Percentiles rank a stretch among this genome's conserved stretches.
Evolutionary conservation across 2,113 vertebrate species (phyloP).

Genomic region (Marcusenius ussheri): DNA sequence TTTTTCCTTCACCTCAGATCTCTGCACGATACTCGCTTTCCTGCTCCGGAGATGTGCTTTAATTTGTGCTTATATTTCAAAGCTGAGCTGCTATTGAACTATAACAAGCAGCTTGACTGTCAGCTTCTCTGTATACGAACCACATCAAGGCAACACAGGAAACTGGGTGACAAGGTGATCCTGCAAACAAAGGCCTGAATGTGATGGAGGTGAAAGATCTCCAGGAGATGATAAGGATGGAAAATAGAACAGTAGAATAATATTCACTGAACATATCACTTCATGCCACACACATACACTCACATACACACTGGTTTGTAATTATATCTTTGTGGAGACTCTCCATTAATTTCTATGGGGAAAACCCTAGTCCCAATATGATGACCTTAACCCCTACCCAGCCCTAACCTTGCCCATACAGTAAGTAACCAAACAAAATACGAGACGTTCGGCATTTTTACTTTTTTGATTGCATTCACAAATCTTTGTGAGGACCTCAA

Average conservation of each 20-base stretch:
- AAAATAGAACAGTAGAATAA: neutral
- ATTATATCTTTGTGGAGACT: no score
- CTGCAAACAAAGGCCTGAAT: neutral
- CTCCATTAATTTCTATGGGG: no score
- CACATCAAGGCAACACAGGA: neutral
- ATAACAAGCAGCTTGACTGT: neutral
- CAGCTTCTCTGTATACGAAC: neutral
- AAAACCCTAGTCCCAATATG: no score
- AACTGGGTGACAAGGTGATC: neutral
- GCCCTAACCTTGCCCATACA: no score
- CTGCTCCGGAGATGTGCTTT: neutral
- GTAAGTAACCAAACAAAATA: no score
- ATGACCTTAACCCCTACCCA: no score
- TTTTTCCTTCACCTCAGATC: neutral
- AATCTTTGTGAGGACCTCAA: no score
- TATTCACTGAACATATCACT: neutral
- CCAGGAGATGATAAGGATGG: neutral
- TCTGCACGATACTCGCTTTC: neutral
- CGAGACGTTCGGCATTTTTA: no score
- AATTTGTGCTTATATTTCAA: neutral
- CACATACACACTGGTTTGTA: no score
- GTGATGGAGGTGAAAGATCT: neutral
- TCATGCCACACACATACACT: neutral
- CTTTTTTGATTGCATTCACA: no score
- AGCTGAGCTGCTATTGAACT: neutral